A percentile compares a stretch with the other conserved stretches of the same genome.
Evolutionary conservation across 2,888 invertebrate species (phyloP).

Genomic region (Brachynemurus nebulosus): DNA sequence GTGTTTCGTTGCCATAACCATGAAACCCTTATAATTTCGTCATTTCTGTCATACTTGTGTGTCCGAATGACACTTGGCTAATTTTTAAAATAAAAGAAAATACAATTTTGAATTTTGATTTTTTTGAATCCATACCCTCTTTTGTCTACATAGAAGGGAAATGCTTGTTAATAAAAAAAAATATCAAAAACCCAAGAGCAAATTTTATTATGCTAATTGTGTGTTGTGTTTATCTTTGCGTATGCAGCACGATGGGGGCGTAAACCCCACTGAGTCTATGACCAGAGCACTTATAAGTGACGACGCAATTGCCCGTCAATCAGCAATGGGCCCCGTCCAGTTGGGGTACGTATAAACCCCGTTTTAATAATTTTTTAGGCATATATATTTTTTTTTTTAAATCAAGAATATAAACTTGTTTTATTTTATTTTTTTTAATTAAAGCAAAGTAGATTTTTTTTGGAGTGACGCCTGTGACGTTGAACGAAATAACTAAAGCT

Average conservation of each 20-base stretch:
- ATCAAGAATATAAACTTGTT: constrained; percentile 14
- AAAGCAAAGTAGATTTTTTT: constrained; percentile 12
- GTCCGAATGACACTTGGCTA: neutral
- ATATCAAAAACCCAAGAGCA: neutral
- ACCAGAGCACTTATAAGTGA: constrained; percentile 89
- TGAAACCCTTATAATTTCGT: no score
- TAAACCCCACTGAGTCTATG: constrained; percentile 89
- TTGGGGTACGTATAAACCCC: constrained; percentile 72
- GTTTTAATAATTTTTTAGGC: constrained; percentile 3
- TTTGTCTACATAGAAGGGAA: neutral
- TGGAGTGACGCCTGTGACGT: no score
- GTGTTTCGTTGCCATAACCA: no score
- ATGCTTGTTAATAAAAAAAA: constrained; percentile 4
- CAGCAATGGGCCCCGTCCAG: constrained; percentile 81
- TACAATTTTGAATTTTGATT: neutral
- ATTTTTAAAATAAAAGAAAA: neutral
- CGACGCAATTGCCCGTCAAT: constrained; percentile 70
- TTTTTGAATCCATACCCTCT: no score
- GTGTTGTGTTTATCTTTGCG: constrained; percentile 42
- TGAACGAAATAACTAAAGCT: neutral
- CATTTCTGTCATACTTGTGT: no score
- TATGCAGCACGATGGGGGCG: constrained; percentile 82
- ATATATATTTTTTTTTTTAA: constrained; percentile 7
- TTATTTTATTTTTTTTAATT: constrained; percentile 9
- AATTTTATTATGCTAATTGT: constrained; percentile 15